Percentiles rank a stretch among this genome's conserved stretches.
Evolutionary conservation across 2,113 vertebrate species (phyloP).

Genomic region (Eptesicus fuscus): DNA sequence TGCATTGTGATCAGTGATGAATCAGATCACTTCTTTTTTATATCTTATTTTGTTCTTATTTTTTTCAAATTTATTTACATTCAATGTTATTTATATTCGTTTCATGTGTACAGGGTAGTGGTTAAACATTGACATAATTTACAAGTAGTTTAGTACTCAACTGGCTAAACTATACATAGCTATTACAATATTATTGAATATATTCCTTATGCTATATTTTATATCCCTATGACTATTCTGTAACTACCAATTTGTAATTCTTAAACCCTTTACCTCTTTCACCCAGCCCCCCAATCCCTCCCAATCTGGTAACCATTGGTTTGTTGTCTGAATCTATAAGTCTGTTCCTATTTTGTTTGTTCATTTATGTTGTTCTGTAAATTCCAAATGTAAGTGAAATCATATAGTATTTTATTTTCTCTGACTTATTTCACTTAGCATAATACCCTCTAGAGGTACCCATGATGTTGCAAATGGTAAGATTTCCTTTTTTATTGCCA

Average conservation of each 20-base stretch:
- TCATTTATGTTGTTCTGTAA: neutral
- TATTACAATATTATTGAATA: neutral
- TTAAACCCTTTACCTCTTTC: no score
- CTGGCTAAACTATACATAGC: neutral
- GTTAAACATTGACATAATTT: neutral
- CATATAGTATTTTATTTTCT: neutral
- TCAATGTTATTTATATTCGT: neutral
- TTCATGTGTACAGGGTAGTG: neutral
- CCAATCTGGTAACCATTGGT: no score
- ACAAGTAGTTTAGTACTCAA: neutral
- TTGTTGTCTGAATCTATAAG: neutral
- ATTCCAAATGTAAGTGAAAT: neutral
- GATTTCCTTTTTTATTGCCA: neutral
- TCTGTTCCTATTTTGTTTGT: neutral
- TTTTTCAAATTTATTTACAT: neutral
- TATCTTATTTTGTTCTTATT: neutral
- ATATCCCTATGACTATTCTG: no score
- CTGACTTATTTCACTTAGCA: neutral
- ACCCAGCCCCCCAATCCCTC: no score
- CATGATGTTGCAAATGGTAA: neutral
- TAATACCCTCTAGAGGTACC: neutral
- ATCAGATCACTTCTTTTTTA: neutral
- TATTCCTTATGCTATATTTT: neutral
- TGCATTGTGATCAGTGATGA: neutral
- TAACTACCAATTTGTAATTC: no score